Conservation (phyloP, 2,113 vertebrate genomes). For the Ammodytes dubius region DNA sequence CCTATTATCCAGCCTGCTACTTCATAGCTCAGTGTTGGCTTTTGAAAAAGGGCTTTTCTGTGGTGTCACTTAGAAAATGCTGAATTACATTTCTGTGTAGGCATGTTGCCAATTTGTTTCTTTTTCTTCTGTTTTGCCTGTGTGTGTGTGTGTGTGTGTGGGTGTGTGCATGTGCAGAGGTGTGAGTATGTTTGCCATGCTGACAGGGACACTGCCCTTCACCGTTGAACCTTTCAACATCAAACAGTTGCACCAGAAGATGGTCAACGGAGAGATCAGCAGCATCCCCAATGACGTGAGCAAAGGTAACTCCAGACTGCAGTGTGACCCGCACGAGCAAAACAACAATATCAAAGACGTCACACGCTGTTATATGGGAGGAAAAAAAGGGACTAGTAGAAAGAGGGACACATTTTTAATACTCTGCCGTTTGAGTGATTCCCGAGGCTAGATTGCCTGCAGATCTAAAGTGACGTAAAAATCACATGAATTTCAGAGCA, state of each 20-base stretch:
- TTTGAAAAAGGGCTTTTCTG: not conserved
- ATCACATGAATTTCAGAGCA: too few species aligned
- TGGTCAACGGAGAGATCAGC: conserved; percentile 87
- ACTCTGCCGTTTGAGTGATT: too few species aligned
- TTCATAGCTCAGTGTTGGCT: not conserved
- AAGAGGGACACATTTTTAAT: too few species aligned
- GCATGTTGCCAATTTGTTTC: conserved; percentile 18
- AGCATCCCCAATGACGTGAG: conserved; percentile 86
- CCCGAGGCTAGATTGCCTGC: too few species aligned
- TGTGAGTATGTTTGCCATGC: conserved; percentile 89
- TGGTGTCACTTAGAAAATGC: not conserved
- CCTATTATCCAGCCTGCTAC: not conserved
- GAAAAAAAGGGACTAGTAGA: too few species aligned
- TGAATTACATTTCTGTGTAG: not conserved
- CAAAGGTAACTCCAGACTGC: conserved; percentile 78
- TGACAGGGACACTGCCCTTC: conserved; percentile 88
- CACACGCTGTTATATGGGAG: too few species aligned
- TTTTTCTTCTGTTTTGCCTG: not conserved
- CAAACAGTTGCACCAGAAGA: conserved; percentile 90
- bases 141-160: conserved; percentile 1
- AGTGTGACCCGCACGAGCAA: not conserved
- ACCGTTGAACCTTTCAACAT: conserved; percentile 89
- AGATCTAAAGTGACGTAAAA: too few species aligned
- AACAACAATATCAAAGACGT: too few species aligned
- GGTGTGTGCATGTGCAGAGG: conserved; percentile 78